Percentiles rank a stretch among this genome's conserved stretches.
phyloP scores from a whole-genome alignment of 2,888 invertebrate genomes.

The Hydriomena furcata region DNA sequence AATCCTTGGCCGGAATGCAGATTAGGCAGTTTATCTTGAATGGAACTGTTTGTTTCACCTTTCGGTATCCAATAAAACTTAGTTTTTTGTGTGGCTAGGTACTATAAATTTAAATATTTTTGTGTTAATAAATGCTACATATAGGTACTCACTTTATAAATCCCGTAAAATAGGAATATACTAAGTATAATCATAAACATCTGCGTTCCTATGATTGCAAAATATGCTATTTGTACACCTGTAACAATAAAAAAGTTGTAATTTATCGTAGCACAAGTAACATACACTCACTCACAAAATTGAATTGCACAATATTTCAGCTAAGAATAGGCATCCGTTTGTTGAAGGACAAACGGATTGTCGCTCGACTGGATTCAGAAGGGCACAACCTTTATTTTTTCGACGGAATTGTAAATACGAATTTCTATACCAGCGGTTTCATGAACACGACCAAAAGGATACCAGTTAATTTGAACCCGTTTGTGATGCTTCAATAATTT shows the following conservation, averaged over 20 bases:
- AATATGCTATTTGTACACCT: conserved; percentile 92
- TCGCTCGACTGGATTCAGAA: conserved; percentile 31
- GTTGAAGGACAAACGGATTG: conserved; percentile 35
- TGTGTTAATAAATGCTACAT: too few species aligned
- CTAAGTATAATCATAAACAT: conserved; percentile 90
- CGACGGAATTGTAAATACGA: conserved; percentile 29
- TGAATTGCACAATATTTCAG: conserved; percentile 35
- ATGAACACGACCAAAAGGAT: conserved; percentile 25
- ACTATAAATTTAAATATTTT: too few species aligned
- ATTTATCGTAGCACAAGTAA: conserved; percentile 5
- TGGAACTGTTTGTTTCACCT: conserved; percentile 14
- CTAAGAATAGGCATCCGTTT: conserved; percentile 27
- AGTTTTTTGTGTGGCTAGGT: too few species aligned
- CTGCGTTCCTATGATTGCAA: conserved; percentile 91
- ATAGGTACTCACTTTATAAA: conserved; percentile 91
- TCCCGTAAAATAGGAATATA: conserved; percentile 88
- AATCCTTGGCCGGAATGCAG: conserved; percentile 28
- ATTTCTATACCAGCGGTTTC: conserved; percentile 25
- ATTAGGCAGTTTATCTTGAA: conserved; percentile 19
- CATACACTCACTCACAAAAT: conserved; percentile 24
- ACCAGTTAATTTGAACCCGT: conserved; percentile 21
- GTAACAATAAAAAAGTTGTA: conserved; percentile 66
- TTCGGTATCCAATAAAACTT: too few species aligned
- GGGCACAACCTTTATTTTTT: conserved; percentile 23
- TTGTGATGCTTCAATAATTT: conserved; percentile 21